These are phyloP conservation scores for Suncus etruscus DNA, from an alignment of 2,113 vertebrate genomes.

Conservation along the genomic window DNA sequence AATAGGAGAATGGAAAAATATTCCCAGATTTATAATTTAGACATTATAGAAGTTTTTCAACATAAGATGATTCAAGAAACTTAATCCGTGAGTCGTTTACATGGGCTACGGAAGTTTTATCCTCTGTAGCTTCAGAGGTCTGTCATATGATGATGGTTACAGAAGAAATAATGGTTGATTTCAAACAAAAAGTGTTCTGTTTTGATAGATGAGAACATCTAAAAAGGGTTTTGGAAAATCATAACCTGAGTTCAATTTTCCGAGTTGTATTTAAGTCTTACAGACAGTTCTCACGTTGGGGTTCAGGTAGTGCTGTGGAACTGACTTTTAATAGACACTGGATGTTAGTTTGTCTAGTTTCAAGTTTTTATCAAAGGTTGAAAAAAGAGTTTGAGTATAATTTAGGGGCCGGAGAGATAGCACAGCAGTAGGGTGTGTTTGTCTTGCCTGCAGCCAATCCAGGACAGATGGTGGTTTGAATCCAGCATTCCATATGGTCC, in stretches of 20 bases:
- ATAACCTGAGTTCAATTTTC: neutral
- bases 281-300: neutral
- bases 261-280: neutral
- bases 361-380: neutral
- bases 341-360: neutral
- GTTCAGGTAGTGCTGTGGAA: neutral
- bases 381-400: neutral
- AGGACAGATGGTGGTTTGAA: too few species aligned
- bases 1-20: too few species aligned
- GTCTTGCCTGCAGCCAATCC: too few species aligned
- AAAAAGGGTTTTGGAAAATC: neutral
- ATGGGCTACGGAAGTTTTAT: neutral
- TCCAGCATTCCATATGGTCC: too few species aligned
- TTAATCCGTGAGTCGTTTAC: neutral
- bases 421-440: too few species aligned
- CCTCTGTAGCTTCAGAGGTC: neutral
- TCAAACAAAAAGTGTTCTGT: constrained; percentile 18
- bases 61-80: neutral
- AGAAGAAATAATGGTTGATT: neutral
- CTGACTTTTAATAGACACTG: neutral
- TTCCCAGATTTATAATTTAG: too few species aligned
- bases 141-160: neutral
- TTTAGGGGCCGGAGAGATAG: too few species aligned
- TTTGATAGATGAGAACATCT: neutral
- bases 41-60: too few species aligned